Evolutionary conservation across 2,888 invertebrate genomes (phyloP), one percentile per base, ranked within the genome.

Genomic region (Alloscopus bannaensis): DNA sequence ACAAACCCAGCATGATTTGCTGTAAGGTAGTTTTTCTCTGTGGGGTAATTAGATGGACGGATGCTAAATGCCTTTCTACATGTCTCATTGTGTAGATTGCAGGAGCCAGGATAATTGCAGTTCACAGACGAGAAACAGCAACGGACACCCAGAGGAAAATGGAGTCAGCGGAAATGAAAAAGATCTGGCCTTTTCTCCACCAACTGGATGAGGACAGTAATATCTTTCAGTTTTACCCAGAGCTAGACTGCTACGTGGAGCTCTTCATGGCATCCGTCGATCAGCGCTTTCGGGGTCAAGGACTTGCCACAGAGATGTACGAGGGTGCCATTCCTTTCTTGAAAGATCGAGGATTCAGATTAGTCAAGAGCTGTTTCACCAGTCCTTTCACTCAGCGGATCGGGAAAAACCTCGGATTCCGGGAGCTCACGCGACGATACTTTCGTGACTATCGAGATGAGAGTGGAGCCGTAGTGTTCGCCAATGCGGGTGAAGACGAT

Each of bases 241-340:
- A 79, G 22, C 11, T 84, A 60, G 83, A 84, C 62, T 60, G 64
- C 24, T 84, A 84, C 62, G 83, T 62, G n/a, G 83, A 84, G 36
- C 45, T 84, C 36, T 84, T 84, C 68, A 84, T 84, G 82, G 82
- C 82, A 42, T 81, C 81, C 20, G 82, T 84, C n/a, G 82, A 84
- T 77, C 59, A 52, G 24, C 75, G 78, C 6, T 84, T 79, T 73
- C 71, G 83, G 28, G 83, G 83, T 52, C 80, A 84, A 81, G 83
- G 83, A 29, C 76, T 84, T 13, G 83, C 83, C 2, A 81, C 82
- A 0, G 79, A 81, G 16, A 84, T 82, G 81, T 84, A 82, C 26
- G 64, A 68, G 31, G 64, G 79, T 65, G 82, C 82, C 45, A 70
- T 82, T 42, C 79, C 72, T 50, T 79, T 82, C 47, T 42, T 84